Base-by-base conservation (phyloP, 92 coral and sea anemone genomes). In the Phenganax marumi region DNA sequence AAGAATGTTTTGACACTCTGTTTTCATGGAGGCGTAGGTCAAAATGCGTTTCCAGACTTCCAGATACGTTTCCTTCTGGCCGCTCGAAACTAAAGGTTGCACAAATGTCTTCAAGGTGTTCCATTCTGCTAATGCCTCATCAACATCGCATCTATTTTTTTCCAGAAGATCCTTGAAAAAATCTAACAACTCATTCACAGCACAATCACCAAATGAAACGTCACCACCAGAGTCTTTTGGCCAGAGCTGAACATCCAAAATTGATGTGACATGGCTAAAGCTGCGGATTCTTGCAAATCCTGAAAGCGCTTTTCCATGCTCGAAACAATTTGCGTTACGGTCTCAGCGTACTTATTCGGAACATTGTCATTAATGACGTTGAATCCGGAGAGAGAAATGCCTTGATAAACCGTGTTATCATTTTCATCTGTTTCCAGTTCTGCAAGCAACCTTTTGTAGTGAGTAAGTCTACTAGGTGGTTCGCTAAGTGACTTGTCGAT, bases 31-130 rank as follows among this genome's bases (percentile, higher is more conserved):
- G 18, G 18, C 6, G 23, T 17, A 2, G 21, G 72, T 65, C 26
- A 65, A 33, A 33, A 65, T 65, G 25, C 72, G 72, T 65, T 65
- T 19, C 72, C 72, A 65, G 24, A 65, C 72, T 17, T 65, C 72
- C 25, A 65, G 3, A 33, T 65, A 65, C 24, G 24, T 33, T 17
- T 19, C 33, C 25, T 65, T 33, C 3, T 65, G 18, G 72, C 25
- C 25, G 26, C 72, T 17, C 25, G 21, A 19, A 65, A 65, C 72
- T 22, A 65, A 33, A 16, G 72, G 72, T 19, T 17, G 26, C 4
- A 65, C 72, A 12, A 65, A 65, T 65, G 23, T 33, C 25, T 65
- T 65, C 33, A 65, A 9, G 25, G 72, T 23, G 33, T 65, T 23
- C 72, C 72, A 65, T 9, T 65, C 72, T 17, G 4, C 26, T 11